Evolutionary conservation across 2,888 invertebrate genomes (phyloP).

Genomic region (Entomobrya proxima): DNA sequence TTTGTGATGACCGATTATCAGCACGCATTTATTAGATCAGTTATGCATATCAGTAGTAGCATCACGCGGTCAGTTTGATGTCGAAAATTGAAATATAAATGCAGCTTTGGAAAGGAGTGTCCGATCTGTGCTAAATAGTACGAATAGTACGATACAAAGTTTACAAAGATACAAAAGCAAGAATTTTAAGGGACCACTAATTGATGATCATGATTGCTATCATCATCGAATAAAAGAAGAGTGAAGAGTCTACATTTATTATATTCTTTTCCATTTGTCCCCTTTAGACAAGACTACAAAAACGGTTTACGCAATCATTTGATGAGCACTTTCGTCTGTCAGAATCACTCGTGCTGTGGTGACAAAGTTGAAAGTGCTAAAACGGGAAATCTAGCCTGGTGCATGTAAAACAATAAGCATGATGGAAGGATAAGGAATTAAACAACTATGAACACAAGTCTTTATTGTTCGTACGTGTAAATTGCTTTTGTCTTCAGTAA

Average conservation of each 20-base stretch:
- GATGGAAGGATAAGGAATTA: no score
- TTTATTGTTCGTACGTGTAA: no score
- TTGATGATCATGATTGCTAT: neutral
- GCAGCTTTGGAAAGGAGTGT: neutral
- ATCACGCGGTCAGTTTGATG: neutral
- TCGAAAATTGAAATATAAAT: neutral
- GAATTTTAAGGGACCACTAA: neutral
- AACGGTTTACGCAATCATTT: no score
- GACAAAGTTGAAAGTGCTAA: no score
- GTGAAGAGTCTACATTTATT: neutral
- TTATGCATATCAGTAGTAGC: neutral
- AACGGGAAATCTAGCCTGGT: no score
- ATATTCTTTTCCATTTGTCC: neutral
- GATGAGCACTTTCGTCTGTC: no score
- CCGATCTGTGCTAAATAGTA: neutral
- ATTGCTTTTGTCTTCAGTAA: no score
- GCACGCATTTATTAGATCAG: neutral
- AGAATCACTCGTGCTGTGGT: no score
- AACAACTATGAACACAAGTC: no score
- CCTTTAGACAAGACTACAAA: neutral
- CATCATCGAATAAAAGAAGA: neutral
- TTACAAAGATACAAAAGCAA: neutral
- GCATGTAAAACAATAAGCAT: no score
- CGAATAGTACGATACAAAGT: neutral
- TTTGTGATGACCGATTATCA: neutral